Conservation (phyloP, 2,888 invertebrate species). For the Sinohyriopsis cumingii region DNA sequence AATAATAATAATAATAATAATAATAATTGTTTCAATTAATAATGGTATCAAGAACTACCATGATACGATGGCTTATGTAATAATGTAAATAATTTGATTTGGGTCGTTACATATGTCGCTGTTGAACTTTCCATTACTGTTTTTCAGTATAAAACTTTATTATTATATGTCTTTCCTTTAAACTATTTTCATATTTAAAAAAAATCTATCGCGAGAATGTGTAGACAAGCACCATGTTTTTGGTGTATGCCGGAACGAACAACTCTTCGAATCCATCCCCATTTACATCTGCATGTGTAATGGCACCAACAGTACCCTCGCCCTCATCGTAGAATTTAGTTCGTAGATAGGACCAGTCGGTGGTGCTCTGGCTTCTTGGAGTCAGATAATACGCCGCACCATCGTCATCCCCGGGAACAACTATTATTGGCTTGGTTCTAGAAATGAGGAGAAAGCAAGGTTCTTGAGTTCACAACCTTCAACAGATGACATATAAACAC, state of each 20-base stretch:
- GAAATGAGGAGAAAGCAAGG: background rate
- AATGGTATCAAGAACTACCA: too few relatives aligned
- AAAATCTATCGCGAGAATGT: slow-evolving; percentile 25
- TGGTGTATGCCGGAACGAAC: slow-evolving; percentile 55
- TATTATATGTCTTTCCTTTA: too few relatives aligned
- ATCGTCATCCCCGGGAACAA: slow-evolving; percentile 63
- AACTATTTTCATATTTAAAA: too few relatives aligned
- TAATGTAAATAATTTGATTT: too few relatives aligned
- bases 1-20: too few relatives aligned
- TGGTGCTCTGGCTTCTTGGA: slow-evolving; percentile 30
- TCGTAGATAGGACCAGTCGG: slow-evolving; percentile 51
- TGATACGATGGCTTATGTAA: too few relatives aligned
- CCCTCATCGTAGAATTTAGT: slow-evolving; percentile 45
- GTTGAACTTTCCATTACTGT: too few relatives aligned
- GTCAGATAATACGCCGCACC: slow-evolving; percentile 50
- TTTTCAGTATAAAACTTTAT: too few relatives aligned
- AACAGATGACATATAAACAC: background rate
- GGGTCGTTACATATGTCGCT: too few relatives aligned
- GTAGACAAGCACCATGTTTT: slow-evolving; percentile 46
- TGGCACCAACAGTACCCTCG: slow-evolving; percentile 53
- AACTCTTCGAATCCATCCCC: slow-evolving; percentile 55
- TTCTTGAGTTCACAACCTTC: background rate
- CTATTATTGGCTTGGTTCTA: slow-evolving; percentile 45
- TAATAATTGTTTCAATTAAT: too few relatives aligned
- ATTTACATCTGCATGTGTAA: slow-evolving; percentile 53